phyloP scores from a whole-genome alignment of 2,113 vertebrate genomes.

The Archilochus colubris region DNA sequence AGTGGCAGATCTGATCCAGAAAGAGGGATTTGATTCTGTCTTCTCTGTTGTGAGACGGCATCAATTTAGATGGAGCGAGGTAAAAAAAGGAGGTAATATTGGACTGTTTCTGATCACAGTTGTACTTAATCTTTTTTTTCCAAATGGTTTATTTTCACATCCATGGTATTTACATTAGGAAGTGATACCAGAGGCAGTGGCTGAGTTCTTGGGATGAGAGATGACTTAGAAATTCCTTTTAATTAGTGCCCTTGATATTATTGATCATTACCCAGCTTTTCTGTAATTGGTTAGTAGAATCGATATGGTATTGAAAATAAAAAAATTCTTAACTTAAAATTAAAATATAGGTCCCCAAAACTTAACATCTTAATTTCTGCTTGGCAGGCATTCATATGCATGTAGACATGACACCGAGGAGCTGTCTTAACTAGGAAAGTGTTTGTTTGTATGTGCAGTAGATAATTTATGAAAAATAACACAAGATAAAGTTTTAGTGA shows the following conservation, averaged over 20 bases:
- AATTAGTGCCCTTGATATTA: neutral
- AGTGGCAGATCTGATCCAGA: constrained; percentile 85
- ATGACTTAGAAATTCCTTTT: neutral
- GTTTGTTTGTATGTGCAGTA: neutral
- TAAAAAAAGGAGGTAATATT: constrained; percentile 83
- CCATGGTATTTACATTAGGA: neutral
- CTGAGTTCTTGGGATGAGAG: neutral
- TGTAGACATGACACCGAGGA: neutral
- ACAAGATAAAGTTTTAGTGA: neutral
- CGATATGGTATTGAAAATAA: neutral
- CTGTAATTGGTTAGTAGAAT: neutral
- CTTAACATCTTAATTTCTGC: neutral
- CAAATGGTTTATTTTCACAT: neutral
- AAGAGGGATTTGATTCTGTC: constrained; percentile 86
- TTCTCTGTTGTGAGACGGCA: constrained; percentile 92
- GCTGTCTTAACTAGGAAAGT: neutral
- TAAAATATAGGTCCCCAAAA: neutral
- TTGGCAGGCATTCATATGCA: neutral
- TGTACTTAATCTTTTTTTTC: neutral
- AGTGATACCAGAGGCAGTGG: neutral
- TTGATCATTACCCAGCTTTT: neutral
- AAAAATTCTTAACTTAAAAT: neutral
- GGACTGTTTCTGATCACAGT: neutral
- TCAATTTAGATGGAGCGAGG: constrained; percentile 93
- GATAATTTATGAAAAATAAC: neutral